Conservation (phyloP, 2,888 invertebrate genomes). For the Cecidostiba fungosa region DNA sequence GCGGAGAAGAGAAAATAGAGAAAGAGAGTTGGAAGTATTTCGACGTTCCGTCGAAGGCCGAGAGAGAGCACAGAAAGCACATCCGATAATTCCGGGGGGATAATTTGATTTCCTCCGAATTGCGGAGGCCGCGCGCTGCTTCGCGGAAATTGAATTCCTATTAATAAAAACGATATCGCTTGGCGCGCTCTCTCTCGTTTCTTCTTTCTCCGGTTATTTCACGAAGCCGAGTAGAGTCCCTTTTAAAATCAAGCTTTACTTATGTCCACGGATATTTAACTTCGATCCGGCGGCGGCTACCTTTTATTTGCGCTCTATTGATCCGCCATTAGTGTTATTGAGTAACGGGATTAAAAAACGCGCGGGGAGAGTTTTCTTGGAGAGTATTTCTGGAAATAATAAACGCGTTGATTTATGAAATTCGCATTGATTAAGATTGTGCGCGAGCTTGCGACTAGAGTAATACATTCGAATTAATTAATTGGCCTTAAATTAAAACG, state of each 20-base stretch:
- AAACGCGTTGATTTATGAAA: background rate
- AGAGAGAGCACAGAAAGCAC: conserved; percentile 62
- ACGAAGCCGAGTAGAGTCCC: conserved; percentile 41
- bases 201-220: conserved; percentile 40
- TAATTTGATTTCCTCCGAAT: conserved; percentile 76
- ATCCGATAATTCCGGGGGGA: conserved; percentile 74
- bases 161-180: conserved; percentile 75
- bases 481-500: background rate
- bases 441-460: no score
- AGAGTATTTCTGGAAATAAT: background rate
- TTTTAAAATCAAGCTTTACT: conserved; percentile 53
- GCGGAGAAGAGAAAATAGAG: conserved; percentile 14
- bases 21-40: conserved; percentile 9
- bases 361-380: no score
- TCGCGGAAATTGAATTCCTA: conserved; percentile 76
- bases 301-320: conserved; percentile 28
- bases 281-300: background rate
- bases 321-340: conserved; percentile 14
- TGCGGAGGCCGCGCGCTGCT: conserved; percentile 69
- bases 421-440: background rate
- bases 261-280: conserved; percentile 41
- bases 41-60: conserved; percentile 51
- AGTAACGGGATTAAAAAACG: background rate
- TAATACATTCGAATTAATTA: background rate
- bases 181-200: background rate